These are phyloP conservation scores for Danio choprae DNA, from an alignment of 2,797 vertebrate genomes.

Conservation along the genomic window DNA sequence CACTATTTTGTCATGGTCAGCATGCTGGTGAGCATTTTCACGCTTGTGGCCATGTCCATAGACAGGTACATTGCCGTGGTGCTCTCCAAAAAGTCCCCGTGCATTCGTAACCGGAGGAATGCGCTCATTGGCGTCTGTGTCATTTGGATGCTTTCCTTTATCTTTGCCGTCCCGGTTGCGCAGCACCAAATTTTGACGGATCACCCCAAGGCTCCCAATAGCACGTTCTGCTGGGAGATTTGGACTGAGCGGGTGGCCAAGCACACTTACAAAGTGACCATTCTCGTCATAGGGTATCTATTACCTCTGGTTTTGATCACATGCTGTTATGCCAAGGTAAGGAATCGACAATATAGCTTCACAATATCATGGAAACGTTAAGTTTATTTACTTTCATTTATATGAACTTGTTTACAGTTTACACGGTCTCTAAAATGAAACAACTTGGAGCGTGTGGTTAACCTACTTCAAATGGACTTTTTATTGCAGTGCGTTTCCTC, in stretches of 20 bases:
- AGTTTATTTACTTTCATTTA: no score
- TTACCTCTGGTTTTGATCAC: conserved; percentile 86
- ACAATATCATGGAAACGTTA: no score
- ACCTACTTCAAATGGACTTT: not conserved
- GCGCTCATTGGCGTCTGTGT: conserved; percentile 73
- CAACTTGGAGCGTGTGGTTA: not conserved
- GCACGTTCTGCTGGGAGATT: conserved; percentile 87
- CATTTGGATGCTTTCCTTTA: conserved; percentile 81
- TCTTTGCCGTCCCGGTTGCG: conserved; percentile 82
- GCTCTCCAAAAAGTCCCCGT: conserved; percentile 72
- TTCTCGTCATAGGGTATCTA: conserved; percentile 83
- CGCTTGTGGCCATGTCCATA: conserved; percentile 85
- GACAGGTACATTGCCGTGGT: conserved; percentile 89
- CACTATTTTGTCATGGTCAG: conserved; percentile 81
- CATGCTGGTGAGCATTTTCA: conserved; percentile 89
- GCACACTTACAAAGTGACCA: conserved; percentile 77
- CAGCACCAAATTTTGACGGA: conserved; percentile 79
- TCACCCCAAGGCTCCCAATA: conserved; percentile 80
- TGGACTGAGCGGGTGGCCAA: conserved; percentile 74
- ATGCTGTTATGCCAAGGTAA: conserved; percentile 86
- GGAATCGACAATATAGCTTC: conserved; percentile 34
- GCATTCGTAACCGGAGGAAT: conserved; percentile 79
- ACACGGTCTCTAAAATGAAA: not conserved
- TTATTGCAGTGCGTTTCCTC: not conserved
- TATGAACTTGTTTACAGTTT: no score